Conservation (phyloP, 1,140 invertebrate genomes). For the Muscidifurax raptorellus region DNA sequence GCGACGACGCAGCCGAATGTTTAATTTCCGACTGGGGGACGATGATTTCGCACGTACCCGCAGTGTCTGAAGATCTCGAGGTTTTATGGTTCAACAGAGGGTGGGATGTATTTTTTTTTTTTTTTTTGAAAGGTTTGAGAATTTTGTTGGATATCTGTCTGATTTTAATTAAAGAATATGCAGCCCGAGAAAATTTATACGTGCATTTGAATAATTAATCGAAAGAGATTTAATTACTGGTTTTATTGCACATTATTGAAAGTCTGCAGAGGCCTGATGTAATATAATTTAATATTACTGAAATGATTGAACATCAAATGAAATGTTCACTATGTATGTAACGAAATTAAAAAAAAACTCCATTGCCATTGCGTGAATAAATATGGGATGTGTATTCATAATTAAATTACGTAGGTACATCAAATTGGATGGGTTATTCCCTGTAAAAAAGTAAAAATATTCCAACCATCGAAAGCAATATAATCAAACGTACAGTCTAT, state of each 20-base stretch:
- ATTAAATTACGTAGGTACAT: neutral
- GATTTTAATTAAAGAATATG: too few species aligned
- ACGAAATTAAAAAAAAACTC: neutral
- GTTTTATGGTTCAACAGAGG: neutral
- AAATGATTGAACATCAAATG: neutral
- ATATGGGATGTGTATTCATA: neutral
- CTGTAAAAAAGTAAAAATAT: neutral
- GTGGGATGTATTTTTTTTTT: neutral
- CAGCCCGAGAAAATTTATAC: neutral
- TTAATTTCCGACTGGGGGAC: conserved; percentile 46
- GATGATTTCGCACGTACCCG: neutral
- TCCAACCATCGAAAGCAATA: neutral
- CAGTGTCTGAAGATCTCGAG: neutral
- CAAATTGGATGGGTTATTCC: neutral
- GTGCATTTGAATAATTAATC: neutral
- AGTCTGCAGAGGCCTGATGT: neutral
- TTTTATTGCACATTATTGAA: neutral
- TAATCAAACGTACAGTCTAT: neutral
- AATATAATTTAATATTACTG: neutral
- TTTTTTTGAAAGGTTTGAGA: too few species aligned
- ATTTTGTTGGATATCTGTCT: neutral
- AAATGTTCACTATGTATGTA: neutral
- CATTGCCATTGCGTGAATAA: neutral
- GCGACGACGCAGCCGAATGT: conserved; percentile 55
- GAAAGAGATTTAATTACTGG: neutral